phyloP scores from a whole-genome alignment of 2,888 invertebrate species.

The Eristalis arbustorum region DNA sequence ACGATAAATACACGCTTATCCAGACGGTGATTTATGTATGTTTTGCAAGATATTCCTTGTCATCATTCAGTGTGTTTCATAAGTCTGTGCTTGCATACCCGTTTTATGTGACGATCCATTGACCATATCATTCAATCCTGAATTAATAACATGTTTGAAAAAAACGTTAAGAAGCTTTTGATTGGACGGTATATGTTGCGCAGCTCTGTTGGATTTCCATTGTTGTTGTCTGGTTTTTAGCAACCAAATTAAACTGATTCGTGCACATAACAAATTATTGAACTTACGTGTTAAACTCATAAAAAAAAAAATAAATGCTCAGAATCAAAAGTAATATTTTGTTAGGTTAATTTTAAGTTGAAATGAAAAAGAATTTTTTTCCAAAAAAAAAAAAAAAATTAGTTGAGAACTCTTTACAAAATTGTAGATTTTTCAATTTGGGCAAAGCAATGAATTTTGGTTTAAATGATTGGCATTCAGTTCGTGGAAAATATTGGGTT shows the following conservation, averaged over 20 bases:
- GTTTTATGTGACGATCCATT: not conserved
- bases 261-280: not conserved
- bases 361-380: not conserved
- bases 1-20: too few species aligned
- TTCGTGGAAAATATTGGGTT: slow-evolving; percentile 35
- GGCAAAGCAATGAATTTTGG: slow-evolving; percentile 12
- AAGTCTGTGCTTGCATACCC: too few species aligned
- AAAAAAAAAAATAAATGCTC: slow-evolving; percentile 48
- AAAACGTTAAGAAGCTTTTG: not conserved
- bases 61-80: too few species aligned
- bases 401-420: slow-evolving; percentile 39
- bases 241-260: not conserved
- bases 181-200: not conserved
- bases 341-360: not conserved
- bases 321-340: slow-evolving; percentile 60
- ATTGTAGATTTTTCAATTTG: slow-evolving; percentile 42
- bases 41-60: too few species aligned
- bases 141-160: not conserved
- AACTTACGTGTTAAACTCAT: not conserved
- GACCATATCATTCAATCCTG: not conserved
- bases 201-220: not conserved
- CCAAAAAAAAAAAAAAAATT: not conserved
- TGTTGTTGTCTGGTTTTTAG: slow-evolving; percentile 23
- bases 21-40: too few species aligned
- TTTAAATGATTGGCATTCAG: not conserved